Evolutionary conservation across 2,113 vertebrate genomes (phyloP).

Genomic region (Saccopteryx bilineata): DNA sequence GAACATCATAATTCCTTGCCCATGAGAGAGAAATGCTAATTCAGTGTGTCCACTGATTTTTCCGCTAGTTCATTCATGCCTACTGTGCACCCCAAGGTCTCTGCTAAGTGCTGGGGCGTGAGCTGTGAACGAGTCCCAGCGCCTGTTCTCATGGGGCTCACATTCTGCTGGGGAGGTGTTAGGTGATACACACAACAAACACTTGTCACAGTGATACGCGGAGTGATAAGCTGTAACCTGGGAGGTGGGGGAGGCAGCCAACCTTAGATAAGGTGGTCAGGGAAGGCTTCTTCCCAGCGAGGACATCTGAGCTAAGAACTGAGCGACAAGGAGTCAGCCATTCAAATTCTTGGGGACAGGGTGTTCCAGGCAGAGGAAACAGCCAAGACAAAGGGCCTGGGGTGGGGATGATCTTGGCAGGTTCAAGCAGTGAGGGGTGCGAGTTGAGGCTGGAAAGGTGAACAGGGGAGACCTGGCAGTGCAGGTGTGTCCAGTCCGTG

Average conservation of each 20-base stretch:
- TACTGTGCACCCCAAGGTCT: background rate
- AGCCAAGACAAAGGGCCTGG: background rate
- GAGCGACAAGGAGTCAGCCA: background rate
- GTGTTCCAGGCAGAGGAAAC: background rate
- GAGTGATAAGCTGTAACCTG: background rate
- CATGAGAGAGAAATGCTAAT: background rate
- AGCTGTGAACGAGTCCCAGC: background rate
- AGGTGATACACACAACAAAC: background rate
- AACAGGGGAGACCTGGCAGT: background rate
- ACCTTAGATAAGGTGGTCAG: background rate
- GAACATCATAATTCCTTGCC: background rate
- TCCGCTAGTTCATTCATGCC: background rate
- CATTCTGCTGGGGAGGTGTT: background rate
- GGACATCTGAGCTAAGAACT: background rate
- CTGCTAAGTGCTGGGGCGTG: background rate
- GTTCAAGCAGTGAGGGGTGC: background rate
- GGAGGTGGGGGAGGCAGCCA: background rate
- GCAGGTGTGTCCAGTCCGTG: background rate
- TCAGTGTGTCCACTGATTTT: background rate
- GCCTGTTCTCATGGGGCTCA: slow-evolving; percentile 15
- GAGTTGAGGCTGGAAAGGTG: background rate
- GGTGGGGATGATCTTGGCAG: background rate
- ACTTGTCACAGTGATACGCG: background rate
- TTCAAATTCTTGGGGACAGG: background rate
- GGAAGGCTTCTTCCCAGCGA: background rate